These are phyloP conservation scores for Synanthedon vespiformis DNA, from an alignment of 2,888 invertebrate species.

Conservation along the genomic window DNA sequence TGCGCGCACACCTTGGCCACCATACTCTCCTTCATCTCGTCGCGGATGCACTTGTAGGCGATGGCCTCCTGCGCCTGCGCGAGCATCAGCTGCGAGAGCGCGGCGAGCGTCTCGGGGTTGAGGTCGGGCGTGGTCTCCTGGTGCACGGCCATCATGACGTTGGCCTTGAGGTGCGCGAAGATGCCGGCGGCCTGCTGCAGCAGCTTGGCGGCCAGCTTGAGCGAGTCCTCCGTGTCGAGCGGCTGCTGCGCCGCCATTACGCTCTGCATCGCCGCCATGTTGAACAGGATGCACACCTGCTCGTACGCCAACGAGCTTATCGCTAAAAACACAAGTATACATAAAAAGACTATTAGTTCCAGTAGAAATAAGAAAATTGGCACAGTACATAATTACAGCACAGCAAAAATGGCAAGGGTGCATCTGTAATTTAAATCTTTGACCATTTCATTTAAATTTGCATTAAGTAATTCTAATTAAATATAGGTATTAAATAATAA, in stretches of 20 bases:
- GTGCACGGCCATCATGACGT: constrained; percentile 84
- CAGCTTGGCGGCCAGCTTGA: constrained; percentile 91
- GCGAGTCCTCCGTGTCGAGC: constrained; percentile 90
- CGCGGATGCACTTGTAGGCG: constrained; percentile 92
- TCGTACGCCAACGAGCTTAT: constrained; percentile 92
- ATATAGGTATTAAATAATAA: too few relatives aligned
- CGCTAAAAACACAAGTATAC: constrained; percentile 65
- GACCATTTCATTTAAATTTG: too few relatives aligned
- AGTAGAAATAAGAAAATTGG: too few relatives aligned
- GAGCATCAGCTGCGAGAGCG: constrained; percentile 89
- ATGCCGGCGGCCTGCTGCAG: constrained; percentile 95
- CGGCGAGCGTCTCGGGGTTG: constrained; percentile 89
- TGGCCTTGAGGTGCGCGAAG: constrained; percentile 85
- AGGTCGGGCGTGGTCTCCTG: constrained; percentile 97
- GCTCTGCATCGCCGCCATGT: constrained; percentile 94
- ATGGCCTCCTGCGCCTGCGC: constrained; percentile 99
- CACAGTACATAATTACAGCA: too few relatives aligned
- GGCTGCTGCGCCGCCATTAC: constrained; percentile 87
- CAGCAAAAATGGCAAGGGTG: too few relatives aligned
- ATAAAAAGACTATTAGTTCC: too few relatives aligned
- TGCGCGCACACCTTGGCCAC: constrained; percentile 93
- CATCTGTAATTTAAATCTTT: too few relatives aligned
- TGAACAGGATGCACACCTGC: constrained; percentile 94
- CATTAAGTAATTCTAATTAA: too few relatives aligned
- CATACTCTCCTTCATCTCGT: constrained; percentile 94